Evolutionary conservation across 1,140 invertebrate genomes (phyloP).

Genomic region (Papilio dardanus): DNA sequence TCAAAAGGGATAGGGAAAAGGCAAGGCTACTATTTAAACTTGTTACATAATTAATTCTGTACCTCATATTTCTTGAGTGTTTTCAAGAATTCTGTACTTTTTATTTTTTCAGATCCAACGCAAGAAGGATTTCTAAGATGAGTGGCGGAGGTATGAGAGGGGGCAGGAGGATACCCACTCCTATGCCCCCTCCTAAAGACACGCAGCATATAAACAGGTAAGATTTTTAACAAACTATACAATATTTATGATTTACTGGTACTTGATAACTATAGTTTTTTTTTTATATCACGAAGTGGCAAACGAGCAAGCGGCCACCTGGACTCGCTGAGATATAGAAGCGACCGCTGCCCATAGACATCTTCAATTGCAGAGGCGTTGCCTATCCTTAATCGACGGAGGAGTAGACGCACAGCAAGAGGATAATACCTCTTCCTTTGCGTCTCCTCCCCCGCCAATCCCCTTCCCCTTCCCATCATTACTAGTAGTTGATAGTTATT

Average conservation of each 20-base stretch:
- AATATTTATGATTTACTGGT: not conserved
- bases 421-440: too few species aligned
- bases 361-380: too few species aligned
- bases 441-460: too few species aligned
- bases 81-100: constrained; percentile 47
- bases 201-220: constrained; percentile 59
- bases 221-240: constrained; percentile 28
- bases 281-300: too few species aligned
- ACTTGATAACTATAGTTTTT: too few species aligned
- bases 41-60: constrained; percentile 41
- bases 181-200: constrained; percentile 73
- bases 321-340: too few species aligned
- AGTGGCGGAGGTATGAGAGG: constrained; percentile 60
- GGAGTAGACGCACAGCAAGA: too few species aligned
- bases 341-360: too few species aligned
- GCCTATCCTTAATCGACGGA: too few species aligned
- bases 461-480: too few species aligned
- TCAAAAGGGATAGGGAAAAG: constrained; percentile 6
- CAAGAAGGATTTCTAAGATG: constrained; percentile 54
- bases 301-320: too few species aligned
- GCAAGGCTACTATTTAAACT: constrained; percentile 35
- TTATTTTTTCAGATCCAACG: constrained; percentile 64
- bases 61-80: constrained; percentile 51
- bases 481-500: too few species aligned
- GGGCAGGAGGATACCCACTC: constrained; percentile 71